Evolutionary conservation across 2,797 vertebrate genomes (phyloP), one percentile per base, ranked within the genome.

Genomic region (Phoeniculus purpureus): DNA sequence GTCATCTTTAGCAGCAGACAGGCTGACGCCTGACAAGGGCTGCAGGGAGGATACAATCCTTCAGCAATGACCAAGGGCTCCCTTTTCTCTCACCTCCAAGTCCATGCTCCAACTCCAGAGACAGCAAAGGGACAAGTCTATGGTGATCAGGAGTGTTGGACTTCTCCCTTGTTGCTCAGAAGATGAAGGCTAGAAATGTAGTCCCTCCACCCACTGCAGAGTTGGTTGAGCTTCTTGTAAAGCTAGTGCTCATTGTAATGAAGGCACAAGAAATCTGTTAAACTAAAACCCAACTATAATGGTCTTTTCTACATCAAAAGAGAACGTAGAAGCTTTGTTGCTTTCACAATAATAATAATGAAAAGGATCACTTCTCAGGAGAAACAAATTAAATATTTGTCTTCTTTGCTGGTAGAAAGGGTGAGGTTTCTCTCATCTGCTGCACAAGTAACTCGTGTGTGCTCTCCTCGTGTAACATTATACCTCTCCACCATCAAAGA

Each of bases 381-480:
- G 77, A 80, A 56, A 87, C 59, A 95, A 92, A 95, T 95, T 68
- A 94, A 96, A 94, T 92, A 93, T 96, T 95, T 95, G 80, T 51
- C 74, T 59, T 93, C 81, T 92, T 87, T 84, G 70, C 62, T 85
- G 73, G 87, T 52, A 87, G 89, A 94, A 95, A 78, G 94, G 93
- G 90, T 87, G 94, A 93, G 91, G 92, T 87, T 94, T 90, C 85
- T 92, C 91, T 96, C 94, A 94, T 95, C 93, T 95, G 88, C 59
- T 78, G 62, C 70, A 59, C 93, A 70, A 94, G 51, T 37, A 87
- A 87, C 79, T 94, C 0, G 1, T 85, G 80, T 17, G 18, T 5
- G 15, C 47, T 85, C 32, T 74, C 34, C 68, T 78, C 20, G 0
- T 89, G 92, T 90, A 95, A 95, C 84, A 72, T 55, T 81, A 95